Evolutionary conservation across 2,797 vertebrate genomes (phyloP), one percentile per base, ranked within the genome.

Genomic region (Limosa lapponica): DNA sequence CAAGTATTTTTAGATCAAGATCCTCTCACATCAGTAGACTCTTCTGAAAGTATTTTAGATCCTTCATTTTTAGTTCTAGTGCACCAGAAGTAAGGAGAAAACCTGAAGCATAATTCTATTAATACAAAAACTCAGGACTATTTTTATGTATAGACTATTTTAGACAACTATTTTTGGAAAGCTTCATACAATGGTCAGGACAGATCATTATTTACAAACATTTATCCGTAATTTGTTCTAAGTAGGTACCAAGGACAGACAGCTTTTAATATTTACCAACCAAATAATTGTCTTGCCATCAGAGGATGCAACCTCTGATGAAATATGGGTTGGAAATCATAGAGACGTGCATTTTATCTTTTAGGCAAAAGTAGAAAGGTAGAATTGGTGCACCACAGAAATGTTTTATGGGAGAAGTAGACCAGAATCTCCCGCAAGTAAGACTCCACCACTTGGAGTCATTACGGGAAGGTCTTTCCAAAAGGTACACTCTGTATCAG

Each of bases 101-200:
- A 93, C 34, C 39, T 70, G 44, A 87, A 82, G 48, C 34, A 85
- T 36, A 34, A 25, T 52, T 66, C 81, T 55, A 80, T 90, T 93
- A 71, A 89, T 77, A 85, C 12, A 51, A 9, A 93, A 82, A 64
- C 10, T 82, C 59, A 46, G 71, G 23, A 74, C 57, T 89, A 89
- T 78, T 95, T 97, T 89, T 73, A 62, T 39, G 69, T 52, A 34
- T 10, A 82, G 57, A n/a, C n/a, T n/a, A n/a, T n/a, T n/a, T n/a
- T n/a, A n/a, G n/a, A 65, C 44, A 91, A 43, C 20, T 92, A 67
- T 77, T 95, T 95, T 85, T 81, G 3, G 74, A 96, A 94, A 54
- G 5, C 73, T 77, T 73, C 52, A 65, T 65, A n/a, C 64, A 94
- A 73, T 12, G 66, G 73, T 55, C 55, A 79, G 59, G 82, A 67